Percentiles rank a stretch among this genome's conserved stretches.
Evolutionary conservation across 1,140 invertebrate species (phyloP).

Genomic region (Drosophila parvula): DNA sequence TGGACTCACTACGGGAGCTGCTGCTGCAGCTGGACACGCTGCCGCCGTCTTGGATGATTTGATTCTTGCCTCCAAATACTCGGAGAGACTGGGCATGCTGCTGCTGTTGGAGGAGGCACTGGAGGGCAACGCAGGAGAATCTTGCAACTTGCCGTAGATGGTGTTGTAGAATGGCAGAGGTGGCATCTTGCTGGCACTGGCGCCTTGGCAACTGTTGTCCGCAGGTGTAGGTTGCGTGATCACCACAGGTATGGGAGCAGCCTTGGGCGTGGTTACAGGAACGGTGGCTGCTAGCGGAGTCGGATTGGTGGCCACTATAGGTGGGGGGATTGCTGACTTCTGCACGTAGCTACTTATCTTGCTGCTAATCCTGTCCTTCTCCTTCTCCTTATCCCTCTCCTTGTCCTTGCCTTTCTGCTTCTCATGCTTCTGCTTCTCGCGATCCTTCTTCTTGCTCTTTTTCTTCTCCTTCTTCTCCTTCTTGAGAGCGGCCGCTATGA

Average conservation of each 20-base stretch:
- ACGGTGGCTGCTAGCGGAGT: neutral
- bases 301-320: conserved; percentile 3
- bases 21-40: neutral
- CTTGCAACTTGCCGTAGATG: conserved; percentile 78
- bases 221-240: conserved; percentile 43
- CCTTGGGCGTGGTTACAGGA: conserved; percentile 21
- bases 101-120: conserved; percentile 41
- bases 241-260: conserved; percentile 42
- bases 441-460: conserved; percentile 71
- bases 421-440: conserved; percentile 60
- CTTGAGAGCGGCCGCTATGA: conserved; percentile 63
- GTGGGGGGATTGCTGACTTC: conserved; percentile 12
- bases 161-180: conserved; percentile 75
- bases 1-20: neutral
- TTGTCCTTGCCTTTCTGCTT: conserved; percentile 64
- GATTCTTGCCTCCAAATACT: conserved; percentile 58
- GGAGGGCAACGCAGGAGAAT: conserved; percentile 30
- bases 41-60: conserved; percentile 46
- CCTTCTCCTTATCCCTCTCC: conserved; percentile 33
- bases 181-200: conserved; percentile 8
- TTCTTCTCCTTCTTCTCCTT: conserved; percentile 73
- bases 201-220: conserved; percentile 8
- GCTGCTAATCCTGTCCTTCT: conserved; percentile 16
- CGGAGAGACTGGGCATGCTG: conserved; percentile 63
- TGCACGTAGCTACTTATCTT: conserved; percentile 28